phyloP scores from a whole-genome alignment of 2,888 invertebrate species.

The Dryomyza anilis region DNA sequence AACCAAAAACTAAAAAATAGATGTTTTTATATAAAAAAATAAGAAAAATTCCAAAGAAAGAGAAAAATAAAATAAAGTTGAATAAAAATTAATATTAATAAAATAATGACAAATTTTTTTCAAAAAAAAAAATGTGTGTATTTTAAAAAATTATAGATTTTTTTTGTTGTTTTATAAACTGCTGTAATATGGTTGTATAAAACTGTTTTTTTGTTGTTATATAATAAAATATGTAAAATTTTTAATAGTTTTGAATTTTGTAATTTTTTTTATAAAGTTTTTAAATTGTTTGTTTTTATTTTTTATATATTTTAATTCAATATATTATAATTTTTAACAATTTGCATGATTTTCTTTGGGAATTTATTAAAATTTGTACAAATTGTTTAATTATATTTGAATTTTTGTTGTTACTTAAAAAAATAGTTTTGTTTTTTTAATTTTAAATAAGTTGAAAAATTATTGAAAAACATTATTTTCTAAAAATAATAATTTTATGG shows the following conservation, averaged over 20 bases:
- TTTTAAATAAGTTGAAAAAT: constrained; percentile 1
- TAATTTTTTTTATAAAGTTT: constrained; percentile 23
- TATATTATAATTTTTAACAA: no score
- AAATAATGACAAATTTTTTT: no score
- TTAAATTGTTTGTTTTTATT: constrained; percentile 25
- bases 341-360: no score
- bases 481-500: constrained; percentile 15
- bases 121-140: background rate
- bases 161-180: background rate
- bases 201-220: background rate
- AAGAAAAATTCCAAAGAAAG: no score
- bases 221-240: background rate
- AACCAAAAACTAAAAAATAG: no score
- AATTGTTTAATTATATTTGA: constrained; percentile 20
- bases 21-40: no score
- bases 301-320: constrained; percentile 22
- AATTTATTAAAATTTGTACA: constrained; percentile 4
- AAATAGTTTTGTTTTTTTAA: background rate
- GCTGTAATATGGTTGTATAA: background rate
- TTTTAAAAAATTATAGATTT: background rate
- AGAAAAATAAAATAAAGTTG: no score
- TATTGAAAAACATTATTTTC: background rate
- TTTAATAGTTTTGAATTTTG: background rate
- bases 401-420: constrained; percentile 1
- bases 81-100: no score